phyloP scores from a whole-genome alignment of 2,113 vertebrate species.

The Grallaria varia region DNA sequence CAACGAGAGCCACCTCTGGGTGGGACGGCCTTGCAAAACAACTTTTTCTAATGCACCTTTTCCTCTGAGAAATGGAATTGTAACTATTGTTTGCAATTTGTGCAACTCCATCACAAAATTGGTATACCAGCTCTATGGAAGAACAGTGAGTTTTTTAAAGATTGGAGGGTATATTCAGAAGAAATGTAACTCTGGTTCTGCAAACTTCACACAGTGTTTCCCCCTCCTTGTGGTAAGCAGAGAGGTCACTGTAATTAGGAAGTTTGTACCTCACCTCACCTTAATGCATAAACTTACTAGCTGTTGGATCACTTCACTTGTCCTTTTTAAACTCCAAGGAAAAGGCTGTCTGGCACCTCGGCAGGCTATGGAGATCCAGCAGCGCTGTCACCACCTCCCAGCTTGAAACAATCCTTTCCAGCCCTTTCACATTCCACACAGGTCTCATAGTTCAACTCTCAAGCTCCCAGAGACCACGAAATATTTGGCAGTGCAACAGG shows the following conservation, averaged over 20 bases:
- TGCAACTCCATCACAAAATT: background rate
- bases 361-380: slow-evolving; percentile 3
- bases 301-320: background rate
- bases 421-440: slow-evolving; percentile 35
- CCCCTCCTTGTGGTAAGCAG: background rate
- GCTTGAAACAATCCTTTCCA: slow-evolving; percentile 48
- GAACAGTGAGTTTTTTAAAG: background rate
- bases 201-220: background rate
- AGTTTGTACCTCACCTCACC: background rate
- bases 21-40: background rate
- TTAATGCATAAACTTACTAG: background rate
- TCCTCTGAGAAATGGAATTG: background rate
- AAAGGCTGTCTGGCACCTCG: background rate
- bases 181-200: background rate
- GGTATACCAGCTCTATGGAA: background rate
- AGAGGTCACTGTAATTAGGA: background rate
- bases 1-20: background rate
- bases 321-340: background rate
- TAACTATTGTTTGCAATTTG: background rate
- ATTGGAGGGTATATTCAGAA: background rate
- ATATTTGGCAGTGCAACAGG: slow-evolving; percentile 64
- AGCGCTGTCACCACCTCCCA: background rate
- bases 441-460: slow-evolving; percentile 41
- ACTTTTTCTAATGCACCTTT: background rate
- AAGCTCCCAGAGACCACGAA: slow-evolving; percentile 59